Conservation (phyloP, 2,113 vertebrate genomes). For the Glaucidium brasilianum region DNA sequence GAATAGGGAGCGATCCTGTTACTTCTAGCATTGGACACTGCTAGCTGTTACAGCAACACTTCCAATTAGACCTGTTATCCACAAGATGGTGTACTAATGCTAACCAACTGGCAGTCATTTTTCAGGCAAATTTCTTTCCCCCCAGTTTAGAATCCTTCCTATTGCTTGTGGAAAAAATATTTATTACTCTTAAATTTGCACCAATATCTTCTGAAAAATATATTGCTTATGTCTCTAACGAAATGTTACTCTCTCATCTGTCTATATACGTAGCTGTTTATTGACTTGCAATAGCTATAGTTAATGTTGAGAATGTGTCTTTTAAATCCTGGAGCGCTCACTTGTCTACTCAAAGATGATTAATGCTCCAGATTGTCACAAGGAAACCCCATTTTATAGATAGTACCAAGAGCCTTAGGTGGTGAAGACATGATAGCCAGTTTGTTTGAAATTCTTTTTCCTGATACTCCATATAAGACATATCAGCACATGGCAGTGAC, state of each 20-base stretch:
- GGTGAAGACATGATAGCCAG: neutral
- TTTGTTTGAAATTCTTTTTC: neutral
- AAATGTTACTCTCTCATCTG: neutral
- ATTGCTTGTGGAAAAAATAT: neutral
- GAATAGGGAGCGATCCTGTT: neutral
- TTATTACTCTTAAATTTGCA: neutral
- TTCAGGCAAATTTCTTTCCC: neutral
- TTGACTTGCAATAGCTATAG: conserved; percentile 22
- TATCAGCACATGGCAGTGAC: neutral
- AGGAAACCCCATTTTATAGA: neutral
- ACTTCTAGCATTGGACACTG: neutral
- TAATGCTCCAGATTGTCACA: neutral
- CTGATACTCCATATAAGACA: neutral
- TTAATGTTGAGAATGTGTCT: neutral
- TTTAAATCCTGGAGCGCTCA: neutral
- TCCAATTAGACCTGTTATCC: conserved; percentile 6
- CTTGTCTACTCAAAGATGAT: neutral
- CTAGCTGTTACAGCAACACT: neutral
- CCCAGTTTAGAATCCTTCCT: neutral
- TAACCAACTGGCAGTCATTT: conserved; percentile 2
- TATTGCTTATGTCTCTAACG: neutral
- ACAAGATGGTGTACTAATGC: conserved; percentile 73
- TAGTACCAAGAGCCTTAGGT: neutral
- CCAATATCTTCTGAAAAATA: neutral
- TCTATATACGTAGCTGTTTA: conserved; percentile 2